Base-by-base conservation (phyloP, 2,888 invertebrate genomes). In the Congeria kusceri region DNA sequence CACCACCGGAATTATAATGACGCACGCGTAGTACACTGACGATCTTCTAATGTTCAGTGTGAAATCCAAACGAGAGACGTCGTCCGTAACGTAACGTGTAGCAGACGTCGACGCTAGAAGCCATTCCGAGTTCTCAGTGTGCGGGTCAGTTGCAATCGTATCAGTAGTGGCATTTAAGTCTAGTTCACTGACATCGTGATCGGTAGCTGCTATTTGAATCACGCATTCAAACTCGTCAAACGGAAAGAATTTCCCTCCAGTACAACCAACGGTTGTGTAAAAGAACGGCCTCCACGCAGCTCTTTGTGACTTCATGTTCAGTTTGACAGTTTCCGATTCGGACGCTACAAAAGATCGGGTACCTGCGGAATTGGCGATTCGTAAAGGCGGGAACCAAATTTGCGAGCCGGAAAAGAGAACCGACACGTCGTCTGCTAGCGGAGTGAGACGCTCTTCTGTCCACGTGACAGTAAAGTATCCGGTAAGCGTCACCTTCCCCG, bases 201-300 rank as follows among this genome's bases (percentile, higher is more conserved):
- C 49, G n/a, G 58, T 44, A 11, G 70, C 25, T 1, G 49, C 47
- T 58, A 69, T 46, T 29, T 65, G 46, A 23, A 76, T 18, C 1
- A 27, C 25, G 65, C 76, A 76, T 27, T 39, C 44, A 7, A 64
- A 69, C 18, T 59, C 58, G 28, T 76, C 76, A 39, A 76, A 76
- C 11, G 76, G 76, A 59, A 75, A 76, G 53, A 65, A 65, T 23
- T 64, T 64, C n/a, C 44, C 64, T 27, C 65, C 56, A 5, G 57
- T 58, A 59, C 75, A 75, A 9, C 29, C 5, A 25, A 76, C 69
- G 4, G 49, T 65, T 39, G 49, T 47, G 25, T 69, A 59, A 18
- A 76, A 46, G 61, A 59, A 61, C 32, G 76, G 65, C 44, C 65
- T 76, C 76, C 76, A 70, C 5, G 65, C 63, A 20, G 57, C 23